A percentile compares a stretch with the other conserved stretches of the same genome.
Evolutionary conservation across 2,113 vertebrate genomes (phyloP).

Genomic region (Sorex araneus): DNA sequence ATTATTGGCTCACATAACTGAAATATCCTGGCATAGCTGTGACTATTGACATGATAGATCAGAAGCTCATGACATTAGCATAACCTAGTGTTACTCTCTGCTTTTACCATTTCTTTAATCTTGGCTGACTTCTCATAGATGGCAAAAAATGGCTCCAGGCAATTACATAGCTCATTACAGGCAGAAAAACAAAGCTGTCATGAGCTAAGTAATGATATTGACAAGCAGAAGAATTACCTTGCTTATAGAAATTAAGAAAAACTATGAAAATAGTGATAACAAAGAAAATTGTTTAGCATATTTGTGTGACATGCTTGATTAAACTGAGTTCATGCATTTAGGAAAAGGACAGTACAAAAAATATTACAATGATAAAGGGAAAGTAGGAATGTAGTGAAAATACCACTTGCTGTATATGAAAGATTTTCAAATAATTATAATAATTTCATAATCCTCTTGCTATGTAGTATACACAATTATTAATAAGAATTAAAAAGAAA

Average conservation of each 20-base stretch:
- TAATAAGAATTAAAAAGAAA: background rate
- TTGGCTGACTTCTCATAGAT: slow-evolving; percentile 1
- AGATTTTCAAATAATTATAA: background rate
- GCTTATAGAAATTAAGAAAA: background rate
- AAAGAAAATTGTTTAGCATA: no score
- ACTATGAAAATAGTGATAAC: background rate
- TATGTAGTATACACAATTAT: background rate
- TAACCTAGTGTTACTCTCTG: background rate
- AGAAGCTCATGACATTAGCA: background rate
- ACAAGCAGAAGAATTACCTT: background rate
- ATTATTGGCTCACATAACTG: background rate
- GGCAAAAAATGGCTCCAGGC: background rate
- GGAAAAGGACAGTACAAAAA: background rate
- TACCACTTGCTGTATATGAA: background rate
- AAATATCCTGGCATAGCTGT: background rate
- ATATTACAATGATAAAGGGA: background rate
- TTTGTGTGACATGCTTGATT: background rate
- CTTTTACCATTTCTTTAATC: background rate
- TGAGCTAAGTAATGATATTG: background rate
- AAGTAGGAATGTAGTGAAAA: background rate
- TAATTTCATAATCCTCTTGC: background rate
- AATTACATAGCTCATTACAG: slow-evolving; percentile 22
- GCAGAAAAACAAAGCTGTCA: slow-evolving; percentile 7
- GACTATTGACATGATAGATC: background rate
- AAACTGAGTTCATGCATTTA: background rate